Evolutionary conservation across 2,888 invertebrate species (phyloP).

Genomic region (Drosophila yooni): DNA sequence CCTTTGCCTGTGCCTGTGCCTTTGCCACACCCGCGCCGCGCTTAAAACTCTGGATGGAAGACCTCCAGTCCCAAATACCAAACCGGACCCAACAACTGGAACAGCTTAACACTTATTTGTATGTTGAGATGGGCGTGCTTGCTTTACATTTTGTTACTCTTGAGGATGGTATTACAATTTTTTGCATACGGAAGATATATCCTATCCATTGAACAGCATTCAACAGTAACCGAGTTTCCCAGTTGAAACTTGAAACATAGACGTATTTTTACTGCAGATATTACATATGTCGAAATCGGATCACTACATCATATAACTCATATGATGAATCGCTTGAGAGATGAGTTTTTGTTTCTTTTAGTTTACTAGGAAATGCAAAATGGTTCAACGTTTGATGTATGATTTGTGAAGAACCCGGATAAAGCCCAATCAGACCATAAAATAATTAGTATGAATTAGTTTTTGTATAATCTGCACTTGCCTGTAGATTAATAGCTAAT

Average conservation of each 20-base stretch:
- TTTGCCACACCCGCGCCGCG: constrained; percentile 61
- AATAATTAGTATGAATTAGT: neutral
- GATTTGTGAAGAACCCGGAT: neutral
- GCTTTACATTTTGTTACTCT: neutral
- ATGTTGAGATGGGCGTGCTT: neutral
- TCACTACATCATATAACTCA: neutral
- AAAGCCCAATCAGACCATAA: neutral
- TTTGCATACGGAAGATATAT: neutral
- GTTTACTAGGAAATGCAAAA: neutral
- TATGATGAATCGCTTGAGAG: no score
- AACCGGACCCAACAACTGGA: constrained; percentile 36
- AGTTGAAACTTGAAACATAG: neutral
- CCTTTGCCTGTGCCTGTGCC: constrained; percentile 46
- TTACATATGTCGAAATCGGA: neutral
- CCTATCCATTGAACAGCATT: neutral
- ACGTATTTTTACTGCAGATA: neutral
- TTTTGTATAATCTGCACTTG: neutral
- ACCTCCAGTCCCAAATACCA: constrained; percentile 17
- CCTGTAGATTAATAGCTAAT: neutral
- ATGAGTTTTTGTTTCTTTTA: neutral
- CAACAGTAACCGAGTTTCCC: neutral
- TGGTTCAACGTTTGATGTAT: rapidly evolving
- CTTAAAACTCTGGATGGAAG: constrained; percentile 16
- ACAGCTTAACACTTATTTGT: neutral
- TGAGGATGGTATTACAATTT: neutral